phyloP scores from a whole-genome alignment of 1,140 invertebrate species.

The Manduca sexta region DNA sequence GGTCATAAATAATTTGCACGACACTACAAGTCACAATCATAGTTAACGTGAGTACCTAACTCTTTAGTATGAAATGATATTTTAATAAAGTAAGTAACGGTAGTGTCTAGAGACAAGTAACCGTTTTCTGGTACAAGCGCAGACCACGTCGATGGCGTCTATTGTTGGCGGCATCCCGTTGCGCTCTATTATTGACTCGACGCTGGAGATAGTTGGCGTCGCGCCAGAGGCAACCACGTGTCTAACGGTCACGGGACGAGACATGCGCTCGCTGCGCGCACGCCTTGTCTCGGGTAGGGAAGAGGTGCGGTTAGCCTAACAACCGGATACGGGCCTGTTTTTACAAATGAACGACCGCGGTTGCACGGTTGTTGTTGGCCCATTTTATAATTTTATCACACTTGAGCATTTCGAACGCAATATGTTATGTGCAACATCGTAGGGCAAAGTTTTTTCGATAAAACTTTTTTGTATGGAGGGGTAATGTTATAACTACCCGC shows the following conservation, averaged over 20 bases:
- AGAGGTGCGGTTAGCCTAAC: constrained; percentile 18
- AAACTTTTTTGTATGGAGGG: no score
- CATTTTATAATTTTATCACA: no score
- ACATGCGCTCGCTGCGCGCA: constrained; percentile 34
- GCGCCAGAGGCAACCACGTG: constrained; percentile 66
- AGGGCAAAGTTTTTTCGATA: no score
- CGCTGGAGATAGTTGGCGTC: constrained; percentile 68
- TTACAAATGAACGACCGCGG: neutral
- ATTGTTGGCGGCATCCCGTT: constrained; percentile 70
- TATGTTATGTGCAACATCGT: no score
- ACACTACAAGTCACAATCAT: no score
- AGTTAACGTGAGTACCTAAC: no score
- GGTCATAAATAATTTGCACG: no score
- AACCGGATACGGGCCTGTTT: constrained; percentile 17
- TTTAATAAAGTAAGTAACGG: no score
- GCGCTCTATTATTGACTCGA: constrained; percentile 70
- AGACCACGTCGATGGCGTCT: constrained; percentile 51
- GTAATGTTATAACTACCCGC: no score
- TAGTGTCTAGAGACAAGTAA: neutral
- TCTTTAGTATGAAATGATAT: no score
- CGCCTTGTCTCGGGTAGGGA: constrained; percentile 8
- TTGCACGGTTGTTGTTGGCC: no score
- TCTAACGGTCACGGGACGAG: constrained; percentile 57
- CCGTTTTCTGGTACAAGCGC: neutral
- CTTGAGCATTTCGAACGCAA: no score